Evolutionary conservation across 2,888 invertebrate species (phyloP).

Genomic region (Phyllotreta cruciferae): DNA sequence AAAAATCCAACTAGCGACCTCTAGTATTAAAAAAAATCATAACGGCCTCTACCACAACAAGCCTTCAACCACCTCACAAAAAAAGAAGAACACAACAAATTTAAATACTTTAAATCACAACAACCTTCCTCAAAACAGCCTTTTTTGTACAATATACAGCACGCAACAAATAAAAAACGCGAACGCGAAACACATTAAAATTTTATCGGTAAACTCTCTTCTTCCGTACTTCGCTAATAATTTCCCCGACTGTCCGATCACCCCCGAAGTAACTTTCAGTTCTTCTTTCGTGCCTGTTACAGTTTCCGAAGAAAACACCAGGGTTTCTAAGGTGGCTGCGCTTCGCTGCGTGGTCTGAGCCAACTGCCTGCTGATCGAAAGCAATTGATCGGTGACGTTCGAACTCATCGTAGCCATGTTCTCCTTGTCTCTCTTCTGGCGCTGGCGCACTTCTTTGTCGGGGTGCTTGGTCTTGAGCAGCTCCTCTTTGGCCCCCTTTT

Average conservation of each 20-base stretch:
- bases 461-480: conserved; percentile 68
- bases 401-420: conserved; percentile 73
- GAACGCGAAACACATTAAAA: conserved; percentile 86
- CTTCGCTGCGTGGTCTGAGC: conserved; percentile 88
- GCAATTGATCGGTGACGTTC: conserved; percentile 83
- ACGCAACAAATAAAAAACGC: conserved; percentile 90
- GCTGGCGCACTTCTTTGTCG: conserved; percentile 63
- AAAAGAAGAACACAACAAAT: background rate
- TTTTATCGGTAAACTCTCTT: conserved; percentile 94
- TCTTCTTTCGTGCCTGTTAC: conserved; percentile 82
- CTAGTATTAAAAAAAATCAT: too few species aligned
- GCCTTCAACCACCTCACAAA: background rate
- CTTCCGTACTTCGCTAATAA: conserved; percentile 92
- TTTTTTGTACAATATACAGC: conserved; percentile 90
- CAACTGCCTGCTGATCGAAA: conserved; percentile 84
- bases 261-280: conserved; percentile 83
- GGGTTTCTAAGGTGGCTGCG: conserved; percentile 81
- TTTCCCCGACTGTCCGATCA: conserved; percentile 88
- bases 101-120: conserved; percentile 5
- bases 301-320: conserved; percentile 74
- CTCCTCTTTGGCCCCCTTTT: conserved; percentile 77
- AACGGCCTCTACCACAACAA: too few species aligned
- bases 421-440: conserved; percentile 72
- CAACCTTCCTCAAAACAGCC: conserved; percentile 73
- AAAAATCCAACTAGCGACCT: too few species aligned